Conservation (phyloP, 2,888 invertebrate species). For the Escarpia spicata region DNA sequence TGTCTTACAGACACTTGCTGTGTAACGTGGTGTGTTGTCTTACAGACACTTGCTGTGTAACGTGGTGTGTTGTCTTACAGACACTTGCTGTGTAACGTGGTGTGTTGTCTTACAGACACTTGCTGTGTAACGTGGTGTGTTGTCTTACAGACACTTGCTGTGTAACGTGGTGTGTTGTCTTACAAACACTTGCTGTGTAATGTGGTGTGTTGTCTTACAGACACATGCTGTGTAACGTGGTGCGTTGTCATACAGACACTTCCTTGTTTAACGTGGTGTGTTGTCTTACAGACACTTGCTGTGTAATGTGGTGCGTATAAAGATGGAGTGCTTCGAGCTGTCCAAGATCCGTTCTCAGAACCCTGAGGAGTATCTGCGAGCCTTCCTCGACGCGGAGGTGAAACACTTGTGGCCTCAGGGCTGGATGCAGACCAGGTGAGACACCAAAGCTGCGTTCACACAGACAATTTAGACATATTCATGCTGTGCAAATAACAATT, state of each 20-base stretch:
- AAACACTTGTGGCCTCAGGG: slow-evolving; percentile 76
- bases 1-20: too few relatives aligned
- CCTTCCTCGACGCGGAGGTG: slow-evolving; percentile 72
- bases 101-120: too few relatives aligned
- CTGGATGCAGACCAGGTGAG: slow-evolving; percentile 71
- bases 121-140: too few relatives aligned
- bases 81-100: too few relatives aligned
- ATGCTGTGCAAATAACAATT: neutral
- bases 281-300: slow-evolving; percentile 53
- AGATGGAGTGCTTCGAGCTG: slow-evolving; percentile 68
- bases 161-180: too few relatives aligned
- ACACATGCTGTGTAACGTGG: neutral
- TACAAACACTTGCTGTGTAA: neutral
- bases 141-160: too few relatives aligned
- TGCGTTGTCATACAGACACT: slow-evolving; percentile 44
- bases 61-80: too few relatives aligned
- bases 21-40: too few relatives aligned
- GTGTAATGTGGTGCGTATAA: slow-evolving; percentile 65
- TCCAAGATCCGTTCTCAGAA: slow-evolving; percentile 58
- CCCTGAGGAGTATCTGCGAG: slow-evolving; percentile 69
- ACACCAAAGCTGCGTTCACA: neutral
- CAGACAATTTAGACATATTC: neutral
- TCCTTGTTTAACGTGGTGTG: slow-evolving; percentile 65
- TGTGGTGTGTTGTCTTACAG: neutral
- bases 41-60: too few relatives aligned